Conservation (phyloP, 2,888 invertebrate species). For the Luperina nickerlii region DNA sequence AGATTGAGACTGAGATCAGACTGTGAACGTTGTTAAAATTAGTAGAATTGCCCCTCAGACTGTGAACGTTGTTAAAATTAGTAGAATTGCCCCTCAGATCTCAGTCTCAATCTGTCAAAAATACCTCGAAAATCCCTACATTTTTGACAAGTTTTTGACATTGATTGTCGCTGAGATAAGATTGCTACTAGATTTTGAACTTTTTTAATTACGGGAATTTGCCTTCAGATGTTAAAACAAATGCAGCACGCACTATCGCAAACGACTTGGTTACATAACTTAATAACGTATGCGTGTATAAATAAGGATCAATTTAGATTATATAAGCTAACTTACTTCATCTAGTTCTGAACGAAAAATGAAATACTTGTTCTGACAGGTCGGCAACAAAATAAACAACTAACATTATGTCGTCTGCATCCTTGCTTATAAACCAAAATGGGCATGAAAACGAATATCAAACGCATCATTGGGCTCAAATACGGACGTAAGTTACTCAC, state of each 20-base stretch:
- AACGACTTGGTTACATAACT: too few species aligned
- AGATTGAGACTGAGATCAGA: too few species aligned
- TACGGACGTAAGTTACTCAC: not conserved
- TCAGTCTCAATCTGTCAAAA: not conserved
- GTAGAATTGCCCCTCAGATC: too few species aligned
- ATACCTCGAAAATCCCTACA: too few species aligned
- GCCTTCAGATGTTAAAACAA: not conserved
- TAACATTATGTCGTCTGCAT: not conserved
- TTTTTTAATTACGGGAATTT: too few species aligned
- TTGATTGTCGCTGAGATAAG: too few species aligned
- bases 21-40: too few species aligned
- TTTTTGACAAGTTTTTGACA: too few species aligned
- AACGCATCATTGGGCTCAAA: not conserved
- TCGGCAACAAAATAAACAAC: not conserved
- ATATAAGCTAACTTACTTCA: not conserved
- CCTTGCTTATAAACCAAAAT: constrained; percentile 8
- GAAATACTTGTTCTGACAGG: not conserved
- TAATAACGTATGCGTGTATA: not conserved
- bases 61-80: too few species aligned
- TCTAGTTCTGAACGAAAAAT: too few species aligned
- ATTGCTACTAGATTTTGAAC: too few species aligned
- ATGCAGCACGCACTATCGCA: not conserved
- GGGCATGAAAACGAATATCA: not conserved
- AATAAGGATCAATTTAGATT: not conserved
- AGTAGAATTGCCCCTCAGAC: too few species aligned